phyloP scores from a whole-genome alignment of 2,888 invertebrate species.

The Galerucella nymphaeae region DNA sequence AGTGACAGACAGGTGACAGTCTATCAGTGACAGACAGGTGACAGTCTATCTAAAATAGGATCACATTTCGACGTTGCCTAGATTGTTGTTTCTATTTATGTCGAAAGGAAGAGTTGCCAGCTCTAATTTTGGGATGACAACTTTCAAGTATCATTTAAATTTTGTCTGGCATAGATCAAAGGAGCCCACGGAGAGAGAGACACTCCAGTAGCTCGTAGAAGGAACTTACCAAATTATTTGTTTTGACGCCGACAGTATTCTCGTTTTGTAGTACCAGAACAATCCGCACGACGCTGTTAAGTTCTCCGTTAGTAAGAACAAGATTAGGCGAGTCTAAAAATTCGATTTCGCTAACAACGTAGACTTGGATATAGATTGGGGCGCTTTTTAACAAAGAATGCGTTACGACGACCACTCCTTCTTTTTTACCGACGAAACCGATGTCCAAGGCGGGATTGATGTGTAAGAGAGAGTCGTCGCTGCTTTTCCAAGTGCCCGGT shows the following conservation, averaged over 20 bases:
- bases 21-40: too few species aligned
- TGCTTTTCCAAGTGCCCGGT: slow-evolving; percentile 61
- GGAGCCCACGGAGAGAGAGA: too few species aligned
- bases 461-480: slow-evolving; percentile 58
- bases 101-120: too few species aligned
- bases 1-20: too few species aligned
- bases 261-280: slow-evolving; percentile 57
- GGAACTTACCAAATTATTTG: slow-evolving; percentile 60
- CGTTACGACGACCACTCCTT: slow-evolving; percentile 57
- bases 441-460: slow-evolving; percentile 61
- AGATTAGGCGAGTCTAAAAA: slow-evolving; percentile 49
- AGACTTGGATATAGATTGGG: slow-evolving; percentile 57
- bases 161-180: too few species aligned
- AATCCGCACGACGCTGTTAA: slow-evolving; percentile 48
- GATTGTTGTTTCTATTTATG: too few species aligned
- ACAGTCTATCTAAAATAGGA: too few species aligned
- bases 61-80: too few species aligned
- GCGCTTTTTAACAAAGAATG: slow-evolving; percentile 59
- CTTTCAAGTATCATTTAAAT: too few species aligned
- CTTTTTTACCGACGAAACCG: slow-evolving; percentile 59
- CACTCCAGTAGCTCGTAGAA: too few species aligned
- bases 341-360: slow-evolving; percentile 56
- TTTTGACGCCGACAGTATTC: slow-evolving; percentile 52
- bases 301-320: slow-evolving; percentile 57
- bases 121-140: too few species aligned